Base-by-base conservation (phyloP, 1,140 invertebrate genomes). In the Fopius arisanus region DNA sequence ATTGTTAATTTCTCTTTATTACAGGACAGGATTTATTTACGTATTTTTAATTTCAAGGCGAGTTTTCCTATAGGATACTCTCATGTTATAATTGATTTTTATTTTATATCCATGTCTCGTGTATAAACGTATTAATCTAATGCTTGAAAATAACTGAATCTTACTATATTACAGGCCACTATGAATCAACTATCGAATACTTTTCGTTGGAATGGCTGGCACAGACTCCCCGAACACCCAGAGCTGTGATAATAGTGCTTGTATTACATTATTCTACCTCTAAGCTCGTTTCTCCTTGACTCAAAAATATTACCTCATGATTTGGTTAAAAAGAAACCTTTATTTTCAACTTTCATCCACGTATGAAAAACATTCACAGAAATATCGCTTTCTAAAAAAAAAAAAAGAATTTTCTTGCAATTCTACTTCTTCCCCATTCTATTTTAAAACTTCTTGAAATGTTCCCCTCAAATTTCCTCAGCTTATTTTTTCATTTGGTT, bases 161-260 rank as follows among this genome's bases (percentile, higher is more conserved):
- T 70, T 70, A 67, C 69, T 76, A 74, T 73, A 74, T 77, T 74
- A 77, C 75, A 77, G 75, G 68, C 67, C 62, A 74, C 68, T 77
- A 74, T 63, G 65, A 74, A 33, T 70, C 59, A 40, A 71, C 68
- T 77, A 74, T 67, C 23, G 23, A 70, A 72, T 75, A 65, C 48
- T 72, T 75, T 68, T 72, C 65, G 69, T 69, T 74, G 67, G 63
- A 77, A 67, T 74, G 43, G 69, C 65, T 70, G 59, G 31, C 43
- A 26, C 54, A 59, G 23, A 26, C 54, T 59, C 54, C 33, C 33
- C 33, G 33, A 37, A 5, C 12, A 37, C 7, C 28, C 67, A 28
- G 54, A 59, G 54, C 54, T 59, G 54, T 26, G 33, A 65, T 41
- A 33, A 16, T 28, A 71, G 21, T 43, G 28, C n/a, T 51, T 33